A percentile compares a stretch with the other conserved stretches of the same genome.
Evolutionary conservation across 2,888 invertebrate species (phyloP).

Genomic region (Pycnomerus fuliginosus): DNA sequence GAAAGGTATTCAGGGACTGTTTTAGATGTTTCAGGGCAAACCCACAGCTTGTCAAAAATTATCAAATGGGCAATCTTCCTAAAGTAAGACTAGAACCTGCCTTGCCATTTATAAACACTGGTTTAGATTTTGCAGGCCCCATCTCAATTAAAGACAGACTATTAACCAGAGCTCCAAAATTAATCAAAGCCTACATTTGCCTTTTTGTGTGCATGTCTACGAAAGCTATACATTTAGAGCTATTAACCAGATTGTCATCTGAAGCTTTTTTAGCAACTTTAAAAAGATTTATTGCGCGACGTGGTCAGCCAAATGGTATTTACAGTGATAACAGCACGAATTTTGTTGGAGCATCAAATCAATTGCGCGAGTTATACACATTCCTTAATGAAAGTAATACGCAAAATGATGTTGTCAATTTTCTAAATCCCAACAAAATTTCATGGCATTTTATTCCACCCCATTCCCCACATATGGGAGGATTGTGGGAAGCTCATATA

Average conservation of each 20-base stretch:
- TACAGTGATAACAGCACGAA: background rate
- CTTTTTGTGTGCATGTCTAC: background rate
- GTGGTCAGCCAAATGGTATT: background rate
- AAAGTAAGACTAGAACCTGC: too few relatives aligned
- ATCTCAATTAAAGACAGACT: background rate
- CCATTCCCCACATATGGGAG: constrained; percentile 26
- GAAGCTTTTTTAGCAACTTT: background rate
- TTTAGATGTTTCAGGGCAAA: too few relatives aligned
- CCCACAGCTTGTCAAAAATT: too few relatives aligned
- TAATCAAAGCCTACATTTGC: background rate
- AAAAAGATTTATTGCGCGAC: background rate
- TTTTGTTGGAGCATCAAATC: background rate
- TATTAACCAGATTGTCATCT: background rate
- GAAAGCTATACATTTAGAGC: background rate
- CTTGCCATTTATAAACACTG: too few relatives aligned
- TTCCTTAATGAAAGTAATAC: too few relatives aligned
- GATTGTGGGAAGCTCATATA: constrained; percentile 30
- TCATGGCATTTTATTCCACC: constrained; percentile 21
- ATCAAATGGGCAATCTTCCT: too few relatives aligned
- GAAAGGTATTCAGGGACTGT: too few relatives aligned
- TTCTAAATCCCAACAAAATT: background rate
- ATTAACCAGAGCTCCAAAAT: background rate
- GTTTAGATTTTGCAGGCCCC: too few relatives aligned
- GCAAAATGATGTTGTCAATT: background rate
- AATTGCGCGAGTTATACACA: background rate